A percentile compares a stretch with the other conserved stretches of the same genome.
phyloP scores from a whole-genome alignment of 2,113 vertebrate species.

The Heliornis fulica region DNA sequence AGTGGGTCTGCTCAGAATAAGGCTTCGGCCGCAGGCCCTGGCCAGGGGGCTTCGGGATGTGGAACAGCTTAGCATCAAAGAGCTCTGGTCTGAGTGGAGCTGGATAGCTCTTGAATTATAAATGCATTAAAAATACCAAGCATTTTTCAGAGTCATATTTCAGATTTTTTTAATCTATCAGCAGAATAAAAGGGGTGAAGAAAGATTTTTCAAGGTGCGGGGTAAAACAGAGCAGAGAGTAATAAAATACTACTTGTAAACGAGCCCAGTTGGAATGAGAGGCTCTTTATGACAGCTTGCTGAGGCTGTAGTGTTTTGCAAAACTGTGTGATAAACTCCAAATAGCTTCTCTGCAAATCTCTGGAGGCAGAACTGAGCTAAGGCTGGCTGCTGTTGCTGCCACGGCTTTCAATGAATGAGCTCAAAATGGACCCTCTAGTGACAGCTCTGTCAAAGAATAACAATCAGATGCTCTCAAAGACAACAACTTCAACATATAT shows the following conservation, averaged over 20 bases:
- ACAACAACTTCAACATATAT: neutral
- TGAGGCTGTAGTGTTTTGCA: conserved; percentile 12
- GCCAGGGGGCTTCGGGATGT: neutral
- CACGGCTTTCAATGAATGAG: conserved; percentile 48
- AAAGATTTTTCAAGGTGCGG: conserved; percentile 50
- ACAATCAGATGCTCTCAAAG: conserved; percentile 13
- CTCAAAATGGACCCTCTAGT: conserved; percentile 52
- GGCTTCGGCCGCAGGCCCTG: neutral
- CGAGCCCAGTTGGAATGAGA: conserved; percentile 44
- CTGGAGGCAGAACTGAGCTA: conserved; percentile 40
- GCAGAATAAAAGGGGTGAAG: neutral
- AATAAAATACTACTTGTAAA: conserved; percentile 56
- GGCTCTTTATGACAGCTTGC: conserved; percentile 51
- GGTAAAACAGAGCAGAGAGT: conserved; percentile 42
- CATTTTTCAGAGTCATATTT: conserved; percentile 26
- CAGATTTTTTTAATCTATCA: conserved; percentile 40
- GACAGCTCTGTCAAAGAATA: conserved; percentile 63
- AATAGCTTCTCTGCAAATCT: conserved; percentile 57
- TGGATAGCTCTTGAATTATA: conserved; percentile 38
- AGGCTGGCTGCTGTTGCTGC: conserved; percentile 37
- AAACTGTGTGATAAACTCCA: conserved; percentile 54
- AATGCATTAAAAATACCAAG: conserved; percentile 55
- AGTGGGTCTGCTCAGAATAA: neutral
- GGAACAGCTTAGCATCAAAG: conserved; percentile 19
- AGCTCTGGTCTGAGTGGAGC: neutral